Evolutionary conservation across 1,140 invertebrate species (phyloP).

Genomic region (Lucilia cuprina): DNA sequence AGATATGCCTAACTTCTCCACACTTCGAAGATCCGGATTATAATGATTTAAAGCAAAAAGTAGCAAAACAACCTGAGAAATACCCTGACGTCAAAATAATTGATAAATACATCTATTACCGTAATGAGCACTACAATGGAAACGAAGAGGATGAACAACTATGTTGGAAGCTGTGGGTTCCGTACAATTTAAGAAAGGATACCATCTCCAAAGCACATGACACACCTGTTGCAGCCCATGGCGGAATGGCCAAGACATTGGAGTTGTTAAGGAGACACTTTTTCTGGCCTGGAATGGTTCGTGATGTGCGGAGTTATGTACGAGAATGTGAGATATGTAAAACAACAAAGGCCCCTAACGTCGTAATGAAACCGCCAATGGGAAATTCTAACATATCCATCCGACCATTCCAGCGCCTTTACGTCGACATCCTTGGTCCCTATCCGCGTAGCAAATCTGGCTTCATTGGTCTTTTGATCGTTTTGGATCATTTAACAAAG

Average conservation of each 20-base stretch:
- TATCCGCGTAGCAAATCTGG: slow-evolving; percentile 29
- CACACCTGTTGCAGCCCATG: not conserved
- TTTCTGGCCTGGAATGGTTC: slow-evolving; percentile 8
- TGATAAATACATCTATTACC: too few species aligned
- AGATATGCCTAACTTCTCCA: not conserved
- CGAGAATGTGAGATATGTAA: not conserved
- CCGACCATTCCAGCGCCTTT: slow-evolving; percentile 20
- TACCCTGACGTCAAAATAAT: too few species aligned
- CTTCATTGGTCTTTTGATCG: slow-evolving; percentile 21
- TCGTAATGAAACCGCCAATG: not conserved
- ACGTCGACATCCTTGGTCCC: slow-evolving; percentile 18
- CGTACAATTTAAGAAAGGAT: not conserved
- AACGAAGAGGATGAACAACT: not conserved
- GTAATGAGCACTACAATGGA: too few species aligned
- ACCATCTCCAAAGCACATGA: not conserved
- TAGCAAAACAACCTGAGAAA: too few species aligned
- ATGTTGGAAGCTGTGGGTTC: slow-evolving; percentile 39
- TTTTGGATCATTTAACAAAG: slow-evolving; percentile 16
- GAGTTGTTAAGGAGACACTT: not conserved
- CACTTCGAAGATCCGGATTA: not conserved
- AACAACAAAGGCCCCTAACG: slow-evolving; percentile 19
- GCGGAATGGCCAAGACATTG: slow-evolving; percentile 36
- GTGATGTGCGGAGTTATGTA: not conserved
- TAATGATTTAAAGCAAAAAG: not conserved
- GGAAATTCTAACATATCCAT: not conserved